Base-by-base conservation (phyloP, 2,888 invertebrate genomes). In the Cantharis lateralis region DNA sequence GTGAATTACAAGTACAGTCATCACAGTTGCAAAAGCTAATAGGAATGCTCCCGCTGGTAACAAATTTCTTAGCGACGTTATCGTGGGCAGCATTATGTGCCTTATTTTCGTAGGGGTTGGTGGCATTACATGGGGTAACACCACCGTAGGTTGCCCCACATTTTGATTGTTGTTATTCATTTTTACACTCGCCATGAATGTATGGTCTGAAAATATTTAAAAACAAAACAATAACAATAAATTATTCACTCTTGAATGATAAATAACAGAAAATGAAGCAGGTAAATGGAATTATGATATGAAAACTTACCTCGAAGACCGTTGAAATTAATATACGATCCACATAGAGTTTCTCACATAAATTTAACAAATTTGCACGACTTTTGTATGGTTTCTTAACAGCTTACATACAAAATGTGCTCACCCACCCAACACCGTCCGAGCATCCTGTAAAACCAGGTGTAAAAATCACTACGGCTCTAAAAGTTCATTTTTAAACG, bases 21-120 rank as follows among this genome's bases (percentile, higher is more conserved):
- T 94, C 28, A 95, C 95, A 28, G 94, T 93, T 76, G 94, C 94
- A 89, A 95, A 95, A 10, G 95, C 94, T 79, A 94, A 89, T 80
- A 95, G 90, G 88, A 95, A 95, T 80, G 94, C 89, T 68, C 93
- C 91, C 32, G 94, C 92, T 0, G 95, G 94, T 84, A 83, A 71
- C 16, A 84, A 70, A 72, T 83, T 83, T 72, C 82, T 84, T n/a
- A 83, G 70, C 13, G 80, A 81, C 24, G 80, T 78, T 32, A 82
- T 79, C 4, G 81, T 80, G 13, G 81, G 80, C 32, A 80, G 80
- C 32, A 80, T 80, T 7, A 48, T 48, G 69, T 75, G 81, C n/a
- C 81, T 78, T 78, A 82, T 80, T 80, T 85, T 85, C 16, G 81
- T 82, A 69, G 84, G 83, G 71, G 83, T 82, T 26, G 83, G 82